phyloP scores from a whole-genome alignment of 2,113 vertebrate species.

The Euleptes europaea region DNA sequence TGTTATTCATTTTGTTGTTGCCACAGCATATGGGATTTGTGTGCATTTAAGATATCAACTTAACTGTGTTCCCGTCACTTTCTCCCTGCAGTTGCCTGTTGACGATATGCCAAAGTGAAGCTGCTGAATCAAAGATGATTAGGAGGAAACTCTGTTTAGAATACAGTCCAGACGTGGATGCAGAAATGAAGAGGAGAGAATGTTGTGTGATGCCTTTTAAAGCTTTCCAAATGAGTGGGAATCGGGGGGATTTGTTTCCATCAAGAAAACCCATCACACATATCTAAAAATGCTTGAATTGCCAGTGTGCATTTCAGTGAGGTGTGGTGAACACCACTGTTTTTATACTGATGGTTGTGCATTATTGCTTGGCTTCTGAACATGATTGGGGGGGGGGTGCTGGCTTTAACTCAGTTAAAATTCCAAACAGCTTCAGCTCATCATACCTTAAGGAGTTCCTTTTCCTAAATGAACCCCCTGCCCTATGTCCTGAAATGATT shows the following conservation, averaged over 20 bases:
- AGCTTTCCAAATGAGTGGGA: neutral
- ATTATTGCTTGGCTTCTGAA: neutral
- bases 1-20: constrained; percentile 61
- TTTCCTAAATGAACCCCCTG: neutral
- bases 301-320: constrained; percentile 21
- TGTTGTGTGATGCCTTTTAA: neutral
- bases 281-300: constrained; percentile 26
- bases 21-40: constrained; percentile 61
- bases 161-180: constrained; percentile 43
- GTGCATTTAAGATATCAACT: constrained; percentile 63
- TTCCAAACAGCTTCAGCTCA: neutral
- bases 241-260: constrained; percentile 27
- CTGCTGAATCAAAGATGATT: constrained; percentile 55
- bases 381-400: neutral
- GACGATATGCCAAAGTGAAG: constrained; percentile 52
- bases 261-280: constrained; percentile 21
- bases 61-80: constrained; percentile 48
- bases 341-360: neutral
- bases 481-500: neutral
- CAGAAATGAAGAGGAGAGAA: constrained; percentile 5
- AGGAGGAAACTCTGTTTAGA: constrained; percentile 51
- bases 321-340: neutral
- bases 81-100: constrained; percentile 51
- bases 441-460: no score
- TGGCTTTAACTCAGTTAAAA: neutral